These are phyloP conservation scores for Tarsius wallacei DNA, from an alignment of 2,797 vertebrate genomes.

Conservation along the genomic window DNA sequence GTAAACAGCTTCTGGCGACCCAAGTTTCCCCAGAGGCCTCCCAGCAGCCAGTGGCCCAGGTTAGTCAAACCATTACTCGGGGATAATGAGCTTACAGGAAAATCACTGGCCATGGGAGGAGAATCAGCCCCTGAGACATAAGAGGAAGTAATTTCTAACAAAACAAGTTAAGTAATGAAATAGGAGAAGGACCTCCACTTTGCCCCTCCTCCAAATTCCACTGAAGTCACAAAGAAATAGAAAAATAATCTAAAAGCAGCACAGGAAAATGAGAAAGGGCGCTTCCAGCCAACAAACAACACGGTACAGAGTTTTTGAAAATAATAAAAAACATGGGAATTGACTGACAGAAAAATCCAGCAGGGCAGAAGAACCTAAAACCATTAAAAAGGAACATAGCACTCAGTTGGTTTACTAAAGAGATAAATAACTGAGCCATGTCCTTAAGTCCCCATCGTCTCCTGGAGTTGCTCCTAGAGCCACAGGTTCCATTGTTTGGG, in stretches of 20 bases:
- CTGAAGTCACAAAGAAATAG: constrained; percentile 48
- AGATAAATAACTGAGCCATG: not conserved
- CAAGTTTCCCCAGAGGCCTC: not conserved
- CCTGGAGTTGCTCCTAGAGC: not conserved
- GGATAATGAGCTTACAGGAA: not conserved
- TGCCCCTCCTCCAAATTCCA: constrained; percentile 36
- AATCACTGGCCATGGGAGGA: not conserved
- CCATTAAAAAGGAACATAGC: not conserved
- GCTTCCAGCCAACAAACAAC: not conserved
- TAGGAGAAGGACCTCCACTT: constrained; percentile 43
- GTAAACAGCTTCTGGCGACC: not conserved
- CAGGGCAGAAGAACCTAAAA: not conserved
- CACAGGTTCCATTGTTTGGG: not conserved
- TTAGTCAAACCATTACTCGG: not conserved
- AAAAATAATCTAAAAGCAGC: constrained; percentile 21
- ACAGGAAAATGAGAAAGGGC: constrained; percentile 18
- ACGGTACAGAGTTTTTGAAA: constrained; percentile 20
- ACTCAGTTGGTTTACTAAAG: not conserved
- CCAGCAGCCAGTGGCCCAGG: not conserved
- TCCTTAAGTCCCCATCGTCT: not conserved
- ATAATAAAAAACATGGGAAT: not conserved
- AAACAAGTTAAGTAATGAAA: constrained; percentile 48
- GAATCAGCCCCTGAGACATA: not conserved
- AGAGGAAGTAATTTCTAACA: constrained; percentile 50
- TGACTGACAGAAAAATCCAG: not conserved